Conservation (phyloP, 2,888 invertebrate species). For the Trissolcus brochymenae region DNA sequence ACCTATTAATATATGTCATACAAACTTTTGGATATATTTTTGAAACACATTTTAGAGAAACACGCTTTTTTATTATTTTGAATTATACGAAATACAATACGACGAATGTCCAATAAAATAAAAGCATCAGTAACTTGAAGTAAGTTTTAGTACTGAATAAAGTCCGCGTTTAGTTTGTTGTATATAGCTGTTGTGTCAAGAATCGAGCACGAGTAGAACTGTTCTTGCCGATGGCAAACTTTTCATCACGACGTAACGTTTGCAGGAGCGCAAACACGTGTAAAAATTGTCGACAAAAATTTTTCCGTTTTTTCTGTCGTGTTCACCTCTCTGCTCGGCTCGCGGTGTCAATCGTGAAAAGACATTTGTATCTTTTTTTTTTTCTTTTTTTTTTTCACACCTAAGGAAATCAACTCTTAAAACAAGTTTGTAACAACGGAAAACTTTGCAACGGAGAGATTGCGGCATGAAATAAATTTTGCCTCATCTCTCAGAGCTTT, state of each 20-base stretch:
- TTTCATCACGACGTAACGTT: slow-evolving; percentile 66
- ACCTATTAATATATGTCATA: no score
- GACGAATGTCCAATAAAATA: slow-evolving; percentile 48
- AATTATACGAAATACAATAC: slow-evolving; percentile 59
- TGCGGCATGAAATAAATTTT: no score
- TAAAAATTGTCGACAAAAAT: slow-evolving; percentile 62
- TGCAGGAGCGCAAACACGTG: slow-evolving; percentile 50
- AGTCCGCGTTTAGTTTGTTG: slow-evolving; percentile 40
- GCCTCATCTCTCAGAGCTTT: no score
- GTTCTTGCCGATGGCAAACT: slow-evolving; percentile 65
- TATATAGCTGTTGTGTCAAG: slow-evolving; percentile 59
- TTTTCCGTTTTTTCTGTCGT: slow-evolving; percentile 23
- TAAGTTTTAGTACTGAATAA: background rate
- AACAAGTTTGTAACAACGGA: no score
- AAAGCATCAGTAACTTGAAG: slow-evolving; percentile 60
- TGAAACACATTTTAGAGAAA: no score
- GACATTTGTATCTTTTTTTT: slow-evolving; percentile 43
- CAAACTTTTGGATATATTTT: no score
- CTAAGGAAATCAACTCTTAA: slow-evolving; percentile 35
- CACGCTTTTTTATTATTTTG: no score
- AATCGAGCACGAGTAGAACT: slow-evolving; percentile 62
- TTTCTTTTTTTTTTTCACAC: slow-evolving; percentile 40
- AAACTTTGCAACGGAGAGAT: no score
- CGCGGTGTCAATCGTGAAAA: slow-evolving; percentile 26
- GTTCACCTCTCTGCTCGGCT: slow-evolving; percentile 4